Evolutionary conservation across 2,113 vertebrate genomes (phyloP).

Genomic region (Rhea pennata): DNA sequence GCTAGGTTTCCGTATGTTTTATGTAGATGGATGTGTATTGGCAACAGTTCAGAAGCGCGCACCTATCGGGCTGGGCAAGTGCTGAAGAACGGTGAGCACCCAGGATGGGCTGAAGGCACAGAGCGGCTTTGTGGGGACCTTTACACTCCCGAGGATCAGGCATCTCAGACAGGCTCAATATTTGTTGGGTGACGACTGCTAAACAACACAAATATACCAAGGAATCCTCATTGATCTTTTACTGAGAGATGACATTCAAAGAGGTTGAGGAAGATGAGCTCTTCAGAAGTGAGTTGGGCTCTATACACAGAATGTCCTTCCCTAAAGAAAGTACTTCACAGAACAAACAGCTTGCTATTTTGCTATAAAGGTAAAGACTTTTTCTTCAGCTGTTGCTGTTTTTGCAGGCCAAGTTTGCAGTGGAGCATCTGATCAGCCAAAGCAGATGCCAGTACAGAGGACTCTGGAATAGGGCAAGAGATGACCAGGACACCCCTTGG

Average conservation of each 20-base stretch:
- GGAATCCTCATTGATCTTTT: neutral
- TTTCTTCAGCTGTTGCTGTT: neutral
- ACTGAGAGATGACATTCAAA: neutral
- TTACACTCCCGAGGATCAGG: neutral
- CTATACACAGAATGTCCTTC: neutral
- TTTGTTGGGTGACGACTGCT: neutral
- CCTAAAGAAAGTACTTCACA: neutral
- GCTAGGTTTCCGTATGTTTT: conserved; percentile 34
- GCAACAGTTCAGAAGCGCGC: neutral
- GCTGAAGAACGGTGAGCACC: neutral
- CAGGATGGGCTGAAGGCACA: neutral
- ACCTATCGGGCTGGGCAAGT: neutral
- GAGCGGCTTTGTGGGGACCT: neutral
- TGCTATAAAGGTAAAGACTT: neutral
- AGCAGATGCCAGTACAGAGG: neutral
- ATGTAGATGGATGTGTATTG: conserved; percentile 17
- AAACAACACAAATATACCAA: neutral
- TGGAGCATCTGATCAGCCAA: neutral
- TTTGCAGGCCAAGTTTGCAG: neutral
- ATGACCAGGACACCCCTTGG: rapidly evolving
- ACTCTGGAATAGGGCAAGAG: neutral
- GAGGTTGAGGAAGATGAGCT: neutral
- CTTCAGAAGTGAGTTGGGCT: neutral
- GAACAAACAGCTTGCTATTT: neutral
- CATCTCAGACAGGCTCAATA: neutral